Conservation (phyloP, 2,797 vertebrate species). For the Cyclopterus lumpus region DNA sequence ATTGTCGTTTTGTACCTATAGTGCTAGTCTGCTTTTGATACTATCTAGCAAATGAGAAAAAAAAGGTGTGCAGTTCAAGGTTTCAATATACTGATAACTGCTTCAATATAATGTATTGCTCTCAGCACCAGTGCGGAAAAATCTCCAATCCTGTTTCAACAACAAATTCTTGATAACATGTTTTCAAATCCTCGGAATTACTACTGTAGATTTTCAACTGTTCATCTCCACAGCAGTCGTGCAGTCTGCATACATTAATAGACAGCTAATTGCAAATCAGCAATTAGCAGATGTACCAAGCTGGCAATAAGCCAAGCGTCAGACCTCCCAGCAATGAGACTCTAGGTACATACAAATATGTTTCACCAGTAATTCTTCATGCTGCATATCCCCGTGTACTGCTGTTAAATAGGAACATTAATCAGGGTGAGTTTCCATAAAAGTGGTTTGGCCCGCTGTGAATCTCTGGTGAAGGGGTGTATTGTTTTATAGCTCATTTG, state of each 20-base stretch:
- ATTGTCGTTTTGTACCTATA: neutral
- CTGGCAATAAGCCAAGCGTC: constrained; percentile 40
- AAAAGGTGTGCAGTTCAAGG: neutral
- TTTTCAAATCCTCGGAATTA: constrained; percentile 27
- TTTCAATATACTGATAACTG: too few species aligned
- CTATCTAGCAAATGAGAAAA: neutral
- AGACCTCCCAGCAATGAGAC: constrained; percentile 35
- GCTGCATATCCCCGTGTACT: constrained; percentile 15
- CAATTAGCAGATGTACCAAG: constrained; percentile 43
- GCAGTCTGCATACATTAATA: constrained; percentile 42
- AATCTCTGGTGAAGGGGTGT: constrained; percentile 26
- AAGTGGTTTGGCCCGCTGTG: constrained; percentile 21
- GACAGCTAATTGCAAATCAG: constrained; percentile 50
- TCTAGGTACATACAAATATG: constrained; percentile 41
- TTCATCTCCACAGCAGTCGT: constrained; percentile 2
- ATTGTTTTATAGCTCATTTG: constrained; percentile 47
- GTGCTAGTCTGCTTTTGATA: neutral
- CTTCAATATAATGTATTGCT: too few species aligned
- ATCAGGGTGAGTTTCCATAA: constrained; percentile 34
- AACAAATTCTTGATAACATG: neutral
- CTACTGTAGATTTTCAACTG: constrained; percentile 8
- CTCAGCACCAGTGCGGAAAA: neutral
- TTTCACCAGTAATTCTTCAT: constrained; percentile 30
- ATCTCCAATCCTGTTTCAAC: constrained; percentile 11
- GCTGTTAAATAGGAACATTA: constrained; percentile 43